These are phyloP conservation scores for Gephyroberyx darwinii DNA, from an alignment of 2,797 vertebrate species.

Conservation along the genomic window DNA sequence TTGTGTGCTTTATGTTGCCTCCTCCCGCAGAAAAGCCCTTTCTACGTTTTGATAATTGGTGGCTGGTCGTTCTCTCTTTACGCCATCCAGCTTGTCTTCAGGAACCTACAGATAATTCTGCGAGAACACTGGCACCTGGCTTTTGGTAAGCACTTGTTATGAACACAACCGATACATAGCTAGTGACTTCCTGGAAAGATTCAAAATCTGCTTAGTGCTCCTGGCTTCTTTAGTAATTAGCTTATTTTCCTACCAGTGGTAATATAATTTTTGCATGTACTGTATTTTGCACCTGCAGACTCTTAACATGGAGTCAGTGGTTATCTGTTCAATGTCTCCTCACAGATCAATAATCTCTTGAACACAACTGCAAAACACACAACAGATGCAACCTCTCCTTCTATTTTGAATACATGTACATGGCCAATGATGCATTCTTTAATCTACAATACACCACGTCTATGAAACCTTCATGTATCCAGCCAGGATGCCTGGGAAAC, in stretches of 20 bases:
- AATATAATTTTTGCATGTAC: not conserved
- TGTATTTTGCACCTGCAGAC: not conserved
- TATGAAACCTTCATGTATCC: not conserved
- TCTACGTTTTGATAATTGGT: slow-evolving; percentile 89
- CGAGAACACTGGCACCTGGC: slow-evolving; percentile 90
- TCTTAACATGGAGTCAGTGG: not conserved
- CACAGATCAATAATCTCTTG: not conserved
- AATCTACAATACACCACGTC: not conserved
- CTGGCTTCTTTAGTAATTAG: not conserved
- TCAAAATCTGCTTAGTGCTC: not conserved
- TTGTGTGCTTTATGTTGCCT: slow-evolving; percentile 34
- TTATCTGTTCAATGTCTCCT: too few relatives aligned
- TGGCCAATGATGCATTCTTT: not conserved
- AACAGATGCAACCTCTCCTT: not conserved
- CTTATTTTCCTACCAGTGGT: not conserved
- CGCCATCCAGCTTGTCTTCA: slow-evolving; percentile 91
- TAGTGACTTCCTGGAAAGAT: not conserved
- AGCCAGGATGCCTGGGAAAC: not conserved
- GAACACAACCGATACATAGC: not conserved
- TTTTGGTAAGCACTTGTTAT: slow-evolving; percentile 80
- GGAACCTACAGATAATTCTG: slow-evolving; percentile 89
- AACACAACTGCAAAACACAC: not conserved
- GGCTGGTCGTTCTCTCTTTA: slow-evolving; percentile 97
- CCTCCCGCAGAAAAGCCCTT: slow-evolving; percentile 88
- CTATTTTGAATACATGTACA: not conserved